Conservation (phyloP, 2,797 vertebrate species). For the Parauchenoglanis punctatus region DNA sequence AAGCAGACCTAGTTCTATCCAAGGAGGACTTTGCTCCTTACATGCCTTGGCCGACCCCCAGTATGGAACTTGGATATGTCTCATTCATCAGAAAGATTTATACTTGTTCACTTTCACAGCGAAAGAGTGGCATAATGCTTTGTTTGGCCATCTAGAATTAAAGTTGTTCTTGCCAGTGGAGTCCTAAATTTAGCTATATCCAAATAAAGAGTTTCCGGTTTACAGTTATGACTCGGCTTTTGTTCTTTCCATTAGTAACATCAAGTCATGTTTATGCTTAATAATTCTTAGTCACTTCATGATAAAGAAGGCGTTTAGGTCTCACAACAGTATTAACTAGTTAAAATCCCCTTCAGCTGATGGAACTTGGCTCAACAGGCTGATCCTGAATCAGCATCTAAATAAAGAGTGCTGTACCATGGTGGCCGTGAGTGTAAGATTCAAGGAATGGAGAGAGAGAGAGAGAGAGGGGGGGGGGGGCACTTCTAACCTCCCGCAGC, state of each 20-base stretch:
- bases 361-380: conserved; percentile 36
- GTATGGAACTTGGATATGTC: conserved; percentile 41
- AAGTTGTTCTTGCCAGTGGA: background rate
- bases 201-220: background rate
- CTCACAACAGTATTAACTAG: conserved; percentile 1
- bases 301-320: background rate
- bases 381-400: conserved; percentile 49
- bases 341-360: conserved; percentile 39
- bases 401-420: conserved; percentile 47
- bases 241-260: conserved; percentile 4
- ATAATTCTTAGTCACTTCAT: background rate
- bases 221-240: background rate
- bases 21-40: conserved; percentile 44
- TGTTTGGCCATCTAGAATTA: background rate
- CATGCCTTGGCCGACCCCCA: conserved; percentile 44
- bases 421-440: conserved; percentile 18
- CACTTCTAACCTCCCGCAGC: conserved; percentile 30
- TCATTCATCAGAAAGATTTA: background rate
- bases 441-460: conserved; percentile 16
- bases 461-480: background rate
- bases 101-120: background rate
- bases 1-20: conserved; percentile 44
- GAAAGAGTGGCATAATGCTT: background rate
- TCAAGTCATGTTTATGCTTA: background rate
- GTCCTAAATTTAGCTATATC: conserved; percentile 9